Evolutionary conservation across 1,140 invertebrate species (phyloP).

Genomic region (Drosophila santomea): DNA sequence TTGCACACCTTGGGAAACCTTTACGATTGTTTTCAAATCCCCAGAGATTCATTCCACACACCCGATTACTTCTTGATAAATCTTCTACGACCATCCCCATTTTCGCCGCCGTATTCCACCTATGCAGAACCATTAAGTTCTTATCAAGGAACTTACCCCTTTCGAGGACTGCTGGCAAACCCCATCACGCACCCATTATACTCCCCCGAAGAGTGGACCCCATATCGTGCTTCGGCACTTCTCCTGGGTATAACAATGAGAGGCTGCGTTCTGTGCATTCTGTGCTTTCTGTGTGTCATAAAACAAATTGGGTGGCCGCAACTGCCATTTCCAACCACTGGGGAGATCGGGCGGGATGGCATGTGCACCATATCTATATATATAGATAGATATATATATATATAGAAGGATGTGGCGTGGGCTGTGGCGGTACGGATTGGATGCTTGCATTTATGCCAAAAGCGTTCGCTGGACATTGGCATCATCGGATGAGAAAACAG

Average conservation of each 20-base stretch:
- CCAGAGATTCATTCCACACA: conserved; percentile 5
- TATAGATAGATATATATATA: conserved; percentile 10
- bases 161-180: conserved; percentile 25
- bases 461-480: conserved; percentile 67
- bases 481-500: conserved; percentile 46
- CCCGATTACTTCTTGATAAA: conserved; percentile 6
- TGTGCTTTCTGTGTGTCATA: conserved; percentile 56
- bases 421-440: conserved; percentile 18
- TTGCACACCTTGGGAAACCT: background rate
- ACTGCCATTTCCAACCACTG: conserved; percentile 59
- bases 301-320: conserved; percentile 73
- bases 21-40: background rate
- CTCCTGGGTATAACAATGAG: conserved; percentile 54
- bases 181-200: conserved; percentile 34
- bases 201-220: conserved; percentile 22
- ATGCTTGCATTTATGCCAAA: conserved; percentile 74
- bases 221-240: conserved; percentile 41
- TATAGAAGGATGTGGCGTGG: conserved; percentile 12
- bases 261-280: conserved; percentile 44
- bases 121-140: conserved; percentile 21
- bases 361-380: conserved; percentile 9
- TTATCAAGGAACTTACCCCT: conserved; percentile 37
- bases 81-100: conserved; percentile 25
- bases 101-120: background rate
- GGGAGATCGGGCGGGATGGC: conserved; percentile 10